Conservation (phyloP, 2,888 invertebrate species). For the Coenonympha arcania region DNA sequence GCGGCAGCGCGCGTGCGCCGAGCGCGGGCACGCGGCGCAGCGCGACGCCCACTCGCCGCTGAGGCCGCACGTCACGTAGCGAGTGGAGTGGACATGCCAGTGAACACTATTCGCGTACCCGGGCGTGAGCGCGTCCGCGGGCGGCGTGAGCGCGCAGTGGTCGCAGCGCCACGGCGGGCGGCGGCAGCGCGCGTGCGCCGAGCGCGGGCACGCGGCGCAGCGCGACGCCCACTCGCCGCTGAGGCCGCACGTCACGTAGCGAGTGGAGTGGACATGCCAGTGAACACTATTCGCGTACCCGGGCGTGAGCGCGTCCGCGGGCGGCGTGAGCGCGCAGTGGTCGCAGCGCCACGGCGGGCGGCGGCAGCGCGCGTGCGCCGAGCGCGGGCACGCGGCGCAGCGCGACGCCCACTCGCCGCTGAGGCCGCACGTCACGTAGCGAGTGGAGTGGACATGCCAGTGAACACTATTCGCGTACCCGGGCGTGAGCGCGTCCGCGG, state of each 20-base stretch:
- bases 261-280: too few species aligned
- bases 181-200: constrained; percentile 47
- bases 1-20: constrained; percentile 47
- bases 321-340: constrained; percentile 33
- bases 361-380: constrained; percentile 47
- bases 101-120: too few species aligned
- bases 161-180: constrained; percentile 49
- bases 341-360: constrained; percentile 49
- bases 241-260: constrained; percentile 48
- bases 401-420: constrained; percentile 48
- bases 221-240: constrained; percentile 48
- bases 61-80: constrained; percentile 48
- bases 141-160: constrained; percentile 33
- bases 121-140: constrained; percentile 21
- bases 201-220: constrained; percentile 44
- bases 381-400: constrained; percentile 44
- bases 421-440: constrained; percentile 48
- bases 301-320: constrained; percentile 21
- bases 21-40: constrained; percentile 44
- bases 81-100: too few species aligned
- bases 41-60: constrained; percentile 48
- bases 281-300: too few species aligned
- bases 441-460: too few species aligned
- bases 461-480: too few species aligned
- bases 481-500: constrained; percentile 21